These are phyloP conservation scores for Choloepus didactylus DNA, from an alignment of 2,797 vertebrate species.

Conservation along the genomic window DNA sequence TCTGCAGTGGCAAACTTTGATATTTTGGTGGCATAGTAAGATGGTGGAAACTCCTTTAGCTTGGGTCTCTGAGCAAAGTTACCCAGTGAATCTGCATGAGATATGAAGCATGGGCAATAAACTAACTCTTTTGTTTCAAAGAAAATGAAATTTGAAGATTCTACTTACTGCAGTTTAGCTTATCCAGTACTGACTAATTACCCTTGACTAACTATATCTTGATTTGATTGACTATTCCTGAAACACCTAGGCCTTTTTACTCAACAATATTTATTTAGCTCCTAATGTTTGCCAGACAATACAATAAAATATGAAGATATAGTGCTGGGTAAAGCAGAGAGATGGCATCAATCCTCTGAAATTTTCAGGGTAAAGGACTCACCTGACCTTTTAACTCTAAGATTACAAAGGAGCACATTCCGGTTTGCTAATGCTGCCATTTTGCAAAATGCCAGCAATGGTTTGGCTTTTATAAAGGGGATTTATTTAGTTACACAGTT, in stretches of 20 bases:
- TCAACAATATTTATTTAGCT: neutral
- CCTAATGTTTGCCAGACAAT: neutral
- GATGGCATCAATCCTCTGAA: neutral
- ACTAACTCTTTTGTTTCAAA: neutral
- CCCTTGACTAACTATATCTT: neutral
- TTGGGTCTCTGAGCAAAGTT: neutral
- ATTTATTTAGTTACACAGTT: no score
- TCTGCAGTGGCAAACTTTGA: neutral
- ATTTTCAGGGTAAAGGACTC: neutral
- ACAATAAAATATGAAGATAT: neutral
- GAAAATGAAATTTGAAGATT: neutral
- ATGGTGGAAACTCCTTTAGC: neutral
- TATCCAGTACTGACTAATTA: neutral
- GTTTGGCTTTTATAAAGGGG: no score
- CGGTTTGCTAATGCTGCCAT: no score
- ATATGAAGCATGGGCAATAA: neutral
- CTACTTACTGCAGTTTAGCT: neutral
- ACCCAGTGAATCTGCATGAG: neutral
- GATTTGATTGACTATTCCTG: neutral
- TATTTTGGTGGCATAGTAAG: neutral
- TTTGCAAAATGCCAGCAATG: no score
- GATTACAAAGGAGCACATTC: neutral
- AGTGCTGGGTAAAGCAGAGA: neutral
- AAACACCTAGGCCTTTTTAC: neutral
- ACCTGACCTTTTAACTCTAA: neutral